These are phyloP conservation scores for Papilio glaucus DNA, from an alignment of 1,140 invertebrate genomes.

Conservation along the genomic window DNA sequence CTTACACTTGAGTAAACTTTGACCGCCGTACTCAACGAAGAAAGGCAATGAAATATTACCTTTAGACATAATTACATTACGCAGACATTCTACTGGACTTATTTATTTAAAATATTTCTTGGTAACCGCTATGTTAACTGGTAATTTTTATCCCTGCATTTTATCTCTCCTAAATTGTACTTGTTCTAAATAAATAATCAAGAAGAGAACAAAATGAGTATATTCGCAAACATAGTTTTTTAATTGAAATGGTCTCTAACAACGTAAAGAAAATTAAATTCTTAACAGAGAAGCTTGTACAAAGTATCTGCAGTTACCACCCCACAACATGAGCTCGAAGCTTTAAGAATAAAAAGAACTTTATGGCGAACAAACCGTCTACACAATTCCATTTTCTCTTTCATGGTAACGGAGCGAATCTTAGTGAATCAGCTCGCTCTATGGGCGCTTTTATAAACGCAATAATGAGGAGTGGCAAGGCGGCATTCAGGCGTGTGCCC, in stretches of 20 bases:
- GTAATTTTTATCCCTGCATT: too few relatives aligned
- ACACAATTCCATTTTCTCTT: conserved; percentile 82
- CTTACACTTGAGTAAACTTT: neutral
- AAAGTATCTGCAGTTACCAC: conserved; percentile 44
- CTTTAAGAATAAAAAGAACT: conserved; percentile 60
- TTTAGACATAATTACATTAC: too few relatives aligned
- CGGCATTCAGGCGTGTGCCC: conserved; percentile 73
- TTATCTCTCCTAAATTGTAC: too few relatives aligned
- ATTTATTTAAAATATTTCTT: too few relatives aligned
- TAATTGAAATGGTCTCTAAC: conserved; percentile 29
- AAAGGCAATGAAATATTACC: neutral
- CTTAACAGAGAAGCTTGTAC: conserved; percentile 38
- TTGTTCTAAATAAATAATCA: conserved; percentile 5
- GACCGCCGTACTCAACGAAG: neutral
- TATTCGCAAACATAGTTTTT: conserved; percentile 5
- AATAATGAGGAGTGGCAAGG: conserved; percentile 81
- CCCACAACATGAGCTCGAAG: conserved; percentile 45
- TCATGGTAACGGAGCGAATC: conserved; percentile 70
- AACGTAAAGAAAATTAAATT: conserved; percentile 33
- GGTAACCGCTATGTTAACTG: too few relatives aligned
- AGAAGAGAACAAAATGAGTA: neutral
- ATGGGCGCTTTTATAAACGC: conserved; percentile 81
- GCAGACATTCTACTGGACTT: too few relatives aligned
- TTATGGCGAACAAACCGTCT: conserved; percentile 71
- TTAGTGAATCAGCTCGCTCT: conserved; percentile 78